These are phyloP conservation scores for Sebastes wilsoni DNA, from an alignment of 2,797 vertebrate genomes.

Conservation along the genomic window DNA sequence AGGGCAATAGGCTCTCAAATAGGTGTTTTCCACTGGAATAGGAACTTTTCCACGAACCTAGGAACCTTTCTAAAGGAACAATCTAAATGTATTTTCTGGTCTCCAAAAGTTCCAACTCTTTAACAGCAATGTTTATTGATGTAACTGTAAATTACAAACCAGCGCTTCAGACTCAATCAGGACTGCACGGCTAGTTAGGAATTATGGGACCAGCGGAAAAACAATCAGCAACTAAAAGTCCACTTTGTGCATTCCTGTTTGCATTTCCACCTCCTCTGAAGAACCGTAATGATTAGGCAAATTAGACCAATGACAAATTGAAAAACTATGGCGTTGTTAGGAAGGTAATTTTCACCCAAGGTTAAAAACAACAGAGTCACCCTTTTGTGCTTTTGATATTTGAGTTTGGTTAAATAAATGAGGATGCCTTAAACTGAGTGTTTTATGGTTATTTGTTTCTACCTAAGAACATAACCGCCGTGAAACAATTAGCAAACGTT, in stretches of 20 bases:
- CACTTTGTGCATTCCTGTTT: not conserved
- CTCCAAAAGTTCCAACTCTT: not conserved
- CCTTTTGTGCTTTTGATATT: not conserved
- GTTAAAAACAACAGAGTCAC: not conserved
- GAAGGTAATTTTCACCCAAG: not conserved
- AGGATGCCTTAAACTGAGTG: not conserved
- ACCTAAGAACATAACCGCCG: not conserved
- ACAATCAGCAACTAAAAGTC: not conserved
- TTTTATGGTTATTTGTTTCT: not conserved
- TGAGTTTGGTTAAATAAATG: not conserved
- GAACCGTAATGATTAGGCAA: not conserved
- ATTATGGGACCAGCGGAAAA: not conserved
- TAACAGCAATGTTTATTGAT: not conserved
- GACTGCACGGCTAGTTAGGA: not conserved
- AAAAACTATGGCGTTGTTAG: not conserved
- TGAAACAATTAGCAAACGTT: not conserved
- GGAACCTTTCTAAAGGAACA: not conserved
- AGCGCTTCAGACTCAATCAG: not conserved
- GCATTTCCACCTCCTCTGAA: not conserved
- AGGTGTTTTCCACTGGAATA: not conserved
- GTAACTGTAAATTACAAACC: conserved; percentile 1
- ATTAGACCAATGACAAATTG: not conserved
- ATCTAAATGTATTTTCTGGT: not conserved
- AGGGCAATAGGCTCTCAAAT: not conserved
- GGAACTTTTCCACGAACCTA: not conserved